Conservation (phyloP, 2,888 invertebrate genomes). For the Dascillus cervinus region DNA sequence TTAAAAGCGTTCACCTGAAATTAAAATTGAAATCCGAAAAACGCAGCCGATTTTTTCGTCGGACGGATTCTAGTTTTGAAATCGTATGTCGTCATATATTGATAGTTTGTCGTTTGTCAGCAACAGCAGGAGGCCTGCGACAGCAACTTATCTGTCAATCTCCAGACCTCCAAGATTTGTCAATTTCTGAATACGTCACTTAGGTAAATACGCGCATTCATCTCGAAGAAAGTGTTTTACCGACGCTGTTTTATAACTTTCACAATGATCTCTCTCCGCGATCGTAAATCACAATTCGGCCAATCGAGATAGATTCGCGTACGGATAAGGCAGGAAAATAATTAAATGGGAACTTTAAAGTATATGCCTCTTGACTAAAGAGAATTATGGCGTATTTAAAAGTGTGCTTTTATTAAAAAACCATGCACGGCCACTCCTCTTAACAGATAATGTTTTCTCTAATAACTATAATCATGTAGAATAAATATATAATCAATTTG, state of each 20-base stretch:
- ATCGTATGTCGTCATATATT: slow-evolving; percentile 15
- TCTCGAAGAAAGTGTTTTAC: slow-evolving; percentile 15
- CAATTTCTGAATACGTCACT: slow-evolving; percentile 23
- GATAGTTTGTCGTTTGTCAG: slow-evolving; percentile 20
- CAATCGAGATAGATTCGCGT: slow-evolving; percentile 10
- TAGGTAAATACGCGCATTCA: slow-evolving; percentile 20
- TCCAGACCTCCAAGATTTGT: slow-evolving; percentile 23
- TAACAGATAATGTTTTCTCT: slow-evolving; percentile 43
- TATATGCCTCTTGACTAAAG: slow-evolving; percentile 11
- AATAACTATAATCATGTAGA: slow-evolving; percentile 45
- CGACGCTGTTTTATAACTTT: slow-evolving; percentile 11
- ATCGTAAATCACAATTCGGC: slow-evolving; percentile 9
- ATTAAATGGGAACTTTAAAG: slow-evolving; percentile 14
- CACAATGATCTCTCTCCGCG: slow-evolving; percentile 5
- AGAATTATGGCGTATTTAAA: slow-evolving; percentile 24
- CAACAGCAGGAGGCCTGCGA: slow-evolving; percentile 22
- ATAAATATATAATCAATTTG: slow-evolving; percentile 46
- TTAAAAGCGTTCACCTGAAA: too few relatives aligned
- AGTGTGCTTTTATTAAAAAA: slow-evolving; percentile 35
- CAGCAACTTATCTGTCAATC: slow-evolving; percentile 25
- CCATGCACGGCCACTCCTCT: slow-evolving; percentile 38
- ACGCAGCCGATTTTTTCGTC: too few relatives aligned
- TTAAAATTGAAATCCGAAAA: too few relatives aligned
- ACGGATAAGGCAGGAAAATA: slow-evolving; percentile 12
- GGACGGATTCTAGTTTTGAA: too few relatives aligned